Base-by-base conservation (phyloP, 2,888 invertebrate species). In the Oasisia sp. region DNA sequence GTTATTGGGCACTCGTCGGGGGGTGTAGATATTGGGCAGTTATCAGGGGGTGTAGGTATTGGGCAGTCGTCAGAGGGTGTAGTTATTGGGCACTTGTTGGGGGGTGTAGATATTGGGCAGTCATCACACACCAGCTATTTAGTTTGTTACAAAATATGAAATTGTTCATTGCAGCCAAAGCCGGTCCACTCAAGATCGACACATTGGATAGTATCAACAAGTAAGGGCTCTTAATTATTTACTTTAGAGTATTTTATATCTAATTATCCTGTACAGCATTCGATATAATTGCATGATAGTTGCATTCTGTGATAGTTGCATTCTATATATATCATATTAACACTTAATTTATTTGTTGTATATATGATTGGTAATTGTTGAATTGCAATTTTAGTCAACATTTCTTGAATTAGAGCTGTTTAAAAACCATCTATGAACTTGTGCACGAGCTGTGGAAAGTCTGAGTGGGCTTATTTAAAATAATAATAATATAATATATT, bases 151-250 rank as follows among this genome's bases (percentile, higher is more conserved):
- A 74, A 74, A n/a, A 74, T 74, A 27, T n/a, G 27, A 74, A 27
- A 19, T 27, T 74, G 74, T 74, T 19, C 74, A 44, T 95, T 95
- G 91, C 94, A 95, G 95, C 94, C 89, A 95, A 95, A 93, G 95
- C 96, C 92, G 96, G 95, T 56, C 94, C 94, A 44, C 93, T 95
- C 91, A 94, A 95, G 92, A 93, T 96, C 45, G 93, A 94, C 74
- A 95, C 94, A 90, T 93, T 96, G 90, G 96, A 96, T 91, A 94
- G 94, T 93, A 95, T 96, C 32, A 95, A 96, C 94, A 95, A 95
- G 96, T 96, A 94, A 94, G 95, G 74, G n/a, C 27, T 74, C 74
- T 74, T 74, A 74, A 5, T 50, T 1, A 50, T 50, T 50, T 50
- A 50, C 8, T 45, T 38, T 38, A 38, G 4, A 38, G 38, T 38